Conservation (phyloP, 2,113 vertebrate genomes). For the human (Homo sapiens) region GRCh38 chr14:72476501-72477000, state of each 20-base stretch:
- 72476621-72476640: not conserved
- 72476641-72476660: not conserved
- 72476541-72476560: not conserved
- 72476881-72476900: not conserved
- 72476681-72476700: fast-evolving
- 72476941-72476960: not conserved
- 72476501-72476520: not conserved
- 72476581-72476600: not conserved
- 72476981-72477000: not conserved
- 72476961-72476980: not conserved
- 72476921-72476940: not conserved
- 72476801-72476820: slow-evolving; percentile 90
- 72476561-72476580: not conserved
- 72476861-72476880: fast-evolving
- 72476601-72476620: not conserved
- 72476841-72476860: slow-evolving; percentile 75
- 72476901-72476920: not conserved
- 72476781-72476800: slow-evolving; percentile 91
- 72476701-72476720: not conserved
- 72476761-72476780: slow-evolving; percentile 93
- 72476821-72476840: slow-evolving; percentile 94
- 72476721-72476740: slow-evolving; percentile 69
- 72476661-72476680: not conserved
- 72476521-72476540: not conserved
- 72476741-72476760: slow-evolving; percentile 95